phyloP scores from a whole-genome alignment of 1,140 invertebrate genomes.

The Drosophila parabipectinata region DNA sequence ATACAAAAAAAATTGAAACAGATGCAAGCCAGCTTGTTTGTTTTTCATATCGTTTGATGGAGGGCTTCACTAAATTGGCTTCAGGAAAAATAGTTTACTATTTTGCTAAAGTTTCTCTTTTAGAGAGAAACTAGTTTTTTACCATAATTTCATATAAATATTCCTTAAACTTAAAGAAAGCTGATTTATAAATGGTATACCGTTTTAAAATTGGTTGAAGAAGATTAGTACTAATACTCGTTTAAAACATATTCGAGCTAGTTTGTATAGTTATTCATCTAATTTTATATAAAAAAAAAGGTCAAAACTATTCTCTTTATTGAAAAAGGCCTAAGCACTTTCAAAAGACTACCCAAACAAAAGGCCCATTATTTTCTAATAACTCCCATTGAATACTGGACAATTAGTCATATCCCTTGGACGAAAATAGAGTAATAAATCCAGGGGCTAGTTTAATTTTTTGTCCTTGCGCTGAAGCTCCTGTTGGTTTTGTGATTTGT shows the following conservation, averaged over 20 bases:
- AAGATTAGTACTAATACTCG: too few relatives aligned
- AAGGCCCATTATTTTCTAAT: neutral
- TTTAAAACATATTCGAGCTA: too few relatives aligned
- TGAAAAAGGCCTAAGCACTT: too few relatives aligned
- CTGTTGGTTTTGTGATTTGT: slow-evolving; percentile 69
- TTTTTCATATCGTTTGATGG: slow-evolving; percentile 32
- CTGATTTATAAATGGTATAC: too few relatives aligned
- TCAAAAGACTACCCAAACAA: too few relatives aligned
- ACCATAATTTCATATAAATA: too few relatives aligned
- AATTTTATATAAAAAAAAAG: too few relatives aligned
- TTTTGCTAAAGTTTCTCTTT: neutral
- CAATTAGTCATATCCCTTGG: neutral
- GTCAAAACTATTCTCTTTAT: too few relatives aligned
- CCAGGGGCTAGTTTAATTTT: slow-evolving; percentile 9
- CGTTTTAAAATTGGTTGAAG: too few relatives aligned
- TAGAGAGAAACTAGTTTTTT: neutral
- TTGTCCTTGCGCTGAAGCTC: slow-evolving; percentile 12
- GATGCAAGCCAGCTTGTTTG: slow-evolving; percentile 64
- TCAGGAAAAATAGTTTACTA: neutral
- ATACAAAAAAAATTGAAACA: slow-evolving; percentile 46
- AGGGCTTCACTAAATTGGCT: slow-evolving; percentile 9
- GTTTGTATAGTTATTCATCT: too few relatives aligned
- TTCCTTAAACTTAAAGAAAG: too few relatives aligned
- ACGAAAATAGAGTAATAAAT: slow-evolving; percentile 8
- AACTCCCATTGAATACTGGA: neutral